Evolutionary conservation across 2,888 invertebrate species (phyloP), one percentile per base, ranked within the genome.

Genomic region (Prenolepis imparis): DNA sequence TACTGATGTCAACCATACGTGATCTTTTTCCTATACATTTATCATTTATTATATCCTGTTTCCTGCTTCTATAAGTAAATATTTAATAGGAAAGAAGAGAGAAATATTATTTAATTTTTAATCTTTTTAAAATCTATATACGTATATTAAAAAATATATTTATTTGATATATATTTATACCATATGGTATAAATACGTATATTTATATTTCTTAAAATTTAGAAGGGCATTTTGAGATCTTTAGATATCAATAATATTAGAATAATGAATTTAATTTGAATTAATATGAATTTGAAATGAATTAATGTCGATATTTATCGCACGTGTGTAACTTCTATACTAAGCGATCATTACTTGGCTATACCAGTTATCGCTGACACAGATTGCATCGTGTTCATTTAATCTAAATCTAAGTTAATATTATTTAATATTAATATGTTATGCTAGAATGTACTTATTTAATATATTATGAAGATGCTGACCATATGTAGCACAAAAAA

Each of bases 291-390:
- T 21, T 59, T 12, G 12, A 73, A 18, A 24, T 67, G 3, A 44
- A 3, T 28, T 24, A 32, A 39, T 24, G 15, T 44, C 15, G 0
- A 32, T 12, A 59, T 32, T 3, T 21, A n/a, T 8, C 15, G 15
- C 63, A 75, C 36, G 52, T 52, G 39, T 9, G 0, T 66, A 75
- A 32, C 3, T 75, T 66, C 67, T 39, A 28, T 6, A 5, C 3
- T 67, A 55, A 77, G 68, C 52, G 36, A 2, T 77, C 3, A 52
- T 0, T 66, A 64, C 32, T 32, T 32, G 3, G 32, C 36, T 61
- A 18, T 48, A 64, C 36, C 48, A 11, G 3, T 74, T 44, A 9
- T 2, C 4, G 15, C 64, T 48, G 18, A 64, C 15, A 21, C 48
- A 36, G 12, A 77, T 44, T 11, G 11, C 32, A 21, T 48, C 11